phyloP scores from a whole-genome alignment of 1,140 invertebrate species.

The Drosophila melanica region DNA sequence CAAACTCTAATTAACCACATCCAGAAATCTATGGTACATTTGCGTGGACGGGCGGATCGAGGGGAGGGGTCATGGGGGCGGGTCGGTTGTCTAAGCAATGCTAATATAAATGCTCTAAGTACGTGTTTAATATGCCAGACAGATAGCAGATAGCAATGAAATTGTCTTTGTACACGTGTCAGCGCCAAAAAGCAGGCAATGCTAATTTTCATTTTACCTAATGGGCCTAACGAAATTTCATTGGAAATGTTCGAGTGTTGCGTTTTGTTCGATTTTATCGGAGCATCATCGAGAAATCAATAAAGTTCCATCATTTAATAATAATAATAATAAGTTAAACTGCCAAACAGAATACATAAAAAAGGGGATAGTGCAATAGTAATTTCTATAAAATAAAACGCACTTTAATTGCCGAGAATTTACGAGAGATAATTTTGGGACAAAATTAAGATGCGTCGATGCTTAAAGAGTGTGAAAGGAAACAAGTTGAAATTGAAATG shows the following conservation, averaged over 20 bases:
- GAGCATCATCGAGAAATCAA: constrained; percentile 20
- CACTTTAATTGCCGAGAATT: neutral
- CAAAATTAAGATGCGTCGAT: no score
- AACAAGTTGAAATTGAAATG: neutral
- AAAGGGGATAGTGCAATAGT: neutral
- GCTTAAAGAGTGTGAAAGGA: neutral
- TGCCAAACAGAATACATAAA: constrained; percentile 1
- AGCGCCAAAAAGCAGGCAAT: constrained; percentile 29
- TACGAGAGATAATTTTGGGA: no score
- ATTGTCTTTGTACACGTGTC: constrained; percentile 53
- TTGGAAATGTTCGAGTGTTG: constrained; percentile 42
- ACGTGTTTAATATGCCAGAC: constrained; percentile 70
- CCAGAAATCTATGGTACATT: constrained; percentile 76
- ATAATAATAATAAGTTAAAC: neutral
- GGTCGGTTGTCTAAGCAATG: constrained; percentile 35
- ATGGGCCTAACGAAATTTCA: constrained; percentile 33
- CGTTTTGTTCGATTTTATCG: constrained; percentile 12
- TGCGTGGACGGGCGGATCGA: constrained; percentile 49
- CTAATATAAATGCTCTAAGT: constrained; percentile 69
- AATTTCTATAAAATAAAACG: neutral
- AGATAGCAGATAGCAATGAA: constrained; percentile 39
- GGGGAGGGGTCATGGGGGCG: neutral
- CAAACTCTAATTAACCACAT: constrained; percentile 80
- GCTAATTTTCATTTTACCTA: constrained; percentile 46
- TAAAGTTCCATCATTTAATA: neutral